phyloP scores from a whole-genome alignment of 1,140 invertebrate species.

The Dufourea novaeangliae region DNA sequence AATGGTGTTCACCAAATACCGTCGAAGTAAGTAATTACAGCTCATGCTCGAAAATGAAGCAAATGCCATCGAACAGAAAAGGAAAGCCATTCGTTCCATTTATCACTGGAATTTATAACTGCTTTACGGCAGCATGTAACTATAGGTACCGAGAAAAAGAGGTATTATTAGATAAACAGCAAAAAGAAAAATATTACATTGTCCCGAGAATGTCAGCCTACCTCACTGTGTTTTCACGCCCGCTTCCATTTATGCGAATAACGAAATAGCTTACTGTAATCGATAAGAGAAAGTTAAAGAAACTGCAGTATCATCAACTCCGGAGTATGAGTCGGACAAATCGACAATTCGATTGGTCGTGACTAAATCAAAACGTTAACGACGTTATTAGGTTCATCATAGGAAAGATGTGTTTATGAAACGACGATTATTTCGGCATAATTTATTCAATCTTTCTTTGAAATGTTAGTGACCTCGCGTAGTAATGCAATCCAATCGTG shows the following conservation, averaged over 20 bases:
- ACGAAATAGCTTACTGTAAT: neutral
- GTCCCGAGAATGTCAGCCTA: neutral
- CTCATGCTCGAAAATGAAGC: slow-evolving; percentile 27
- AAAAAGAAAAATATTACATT: slow-evolving; percentile 23
- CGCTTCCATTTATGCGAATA: neutral
- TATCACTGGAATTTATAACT: slow-evolving; percentile 32
- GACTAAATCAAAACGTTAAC: neutral
- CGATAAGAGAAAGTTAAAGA: slow-evolving; percentile 1
- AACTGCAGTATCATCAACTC: neutral
- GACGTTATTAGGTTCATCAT: slow-evolving; percentile 9
- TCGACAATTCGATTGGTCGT: neutral
- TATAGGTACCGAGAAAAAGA: slow-evolving; percentile 47
- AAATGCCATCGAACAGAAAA: slow-evolving; percentile 32
- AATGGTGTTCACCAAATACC: slow-evolving; percentile 22
- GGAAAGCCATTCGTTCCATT: slow-evolving; percentile 21
- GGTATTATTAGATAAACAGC: slow-evolving; percentile 31
- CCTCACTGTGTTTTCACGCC: neutral
- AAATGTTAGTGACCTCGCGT: neutral
- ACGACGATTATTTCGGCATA: neutral
- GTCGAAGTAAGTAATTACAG: slow-evolving; percentile 27
- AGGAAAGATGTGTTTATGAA: neutral
- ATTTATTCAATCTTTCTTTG: slow-evolving; percentile 17
- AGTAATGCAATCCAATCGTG: neutral
- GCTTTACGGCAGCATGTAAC: slow-evolving; percentile 9
- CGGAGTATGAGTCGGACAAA: neutral